Percentiles rank a stretch among this genome's conserved stretches.
These are phyloP conservation scores for Pristionchus japonicus DNA, from an alignment of 2,888 invertebrate genomes.

Conservation along the genomic window DNA sequence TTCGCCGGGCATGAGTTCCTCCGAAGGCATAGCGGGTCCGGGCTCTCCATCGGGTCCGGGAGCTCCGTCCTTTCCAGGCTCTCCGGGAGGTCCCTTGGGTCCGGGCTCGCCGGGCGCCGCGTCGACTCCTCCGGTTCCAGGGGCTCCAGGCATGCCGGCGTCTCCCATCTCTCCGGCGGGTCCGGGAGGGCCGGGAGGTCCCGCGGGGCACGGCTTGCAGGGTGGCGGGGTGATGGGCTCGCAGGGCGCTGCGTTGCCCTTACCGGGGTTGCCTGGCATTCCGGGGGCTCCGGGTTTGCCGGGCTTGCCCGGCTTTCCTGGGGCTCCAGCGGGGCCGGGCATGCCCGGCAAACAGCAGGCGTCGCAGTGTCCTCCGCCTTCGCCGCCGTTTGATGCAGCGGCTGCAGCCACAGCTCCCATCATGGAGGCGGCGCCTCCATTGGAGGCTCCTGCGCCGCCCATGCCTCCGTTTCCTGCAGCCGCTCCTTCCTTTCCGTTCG, in stretches of 20 bases:
- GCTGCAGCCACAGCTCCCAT: neutral
- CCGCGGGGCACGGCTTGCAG: conserved; percentile 53
- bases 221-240: conserved; percentile 59
- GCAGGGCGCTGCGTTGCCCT: conserved; percentile 54
- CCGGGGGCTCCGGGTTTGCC: conserved; percentile 62
- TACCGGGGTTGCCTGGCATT: conserved; percentile 62
- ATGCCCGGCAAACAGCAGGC: conserved; percentile 58
- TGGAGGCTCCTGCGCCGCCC: too few relatives aligned
- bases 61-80: conserved; percentile 57
- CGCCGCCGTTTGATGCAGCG: conserved; percentile 47
- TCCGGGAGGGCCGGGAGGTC: conserved; percentile 58
- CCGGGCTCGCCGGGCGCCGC: conserved; percentile 64
- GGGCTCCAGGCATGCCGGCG: conserved; percentile 55
- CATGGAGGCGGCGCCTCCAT: too few relatives aligned
- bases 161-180: conserved; percentile 63
- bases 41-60: conserved; percentile 60
- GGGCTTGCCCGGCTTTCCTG: conserved; percentile 57
- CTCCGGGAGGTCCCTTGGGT: conserved; percentile 55
- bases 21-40: conserved; percentile 55
- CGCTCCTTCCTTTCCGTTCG: neutral
- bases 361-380: conserved; percentile 49
- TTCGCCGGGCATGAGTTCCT: conserved; percentile 53
- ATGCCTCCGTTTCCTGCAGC: neutral
- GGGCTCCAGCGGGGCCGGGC: conserved; percentile 57
- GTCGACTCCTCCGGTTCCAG: conserved; percentile 60